Percentiles rank a stretch among this genome's conserved stretches.
Evolutionary conservation across 2,888 invertebrate genomes (phyloP).

Genomic region (Platycnemis pennipes): DNA sequence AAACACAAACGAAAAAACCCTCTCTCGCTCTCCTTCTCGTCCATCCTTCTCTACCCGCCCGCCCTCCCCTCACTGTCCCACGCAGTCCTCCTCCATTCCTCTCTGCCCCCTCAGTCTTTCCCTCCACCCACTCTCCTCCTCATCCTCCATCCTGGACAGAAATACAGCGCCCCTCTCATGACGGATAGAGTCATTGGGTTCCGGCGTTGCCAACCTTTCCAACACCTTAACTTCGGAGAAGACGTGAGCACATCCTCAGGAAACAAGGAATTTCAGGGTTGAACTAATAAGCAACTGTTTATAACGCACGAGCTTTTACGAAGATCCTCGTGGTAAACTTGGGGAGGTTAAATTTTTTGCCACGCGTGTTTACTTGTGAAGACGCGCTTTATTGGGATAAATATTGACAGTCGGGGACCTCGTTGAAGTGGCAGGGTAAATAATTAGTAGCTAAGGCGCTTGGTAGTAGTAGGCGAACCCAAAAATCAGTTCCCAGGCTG

Average conservation of each 20-base stretch:
- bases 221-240: slow-evolving; percentile 51
- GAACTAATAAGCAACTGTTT: slow-evolving; percentile 35
- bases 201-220: slow-evolving; percentile 67
- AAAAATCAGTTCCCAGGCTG: not conserved
- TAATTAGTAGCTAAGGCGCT: slow-evolving; percentile 18
- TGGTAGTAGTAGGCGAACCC: not conserved
- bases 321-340: not conserved
- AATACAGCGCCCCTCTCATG: slow-evolving; percentile 67
- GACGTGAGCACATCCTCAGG: slow-evolving; percentile 31
- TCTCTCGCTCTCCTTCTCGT: not conserved
- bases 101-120: not conserved
- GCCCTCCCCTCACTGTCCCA: not conserved
- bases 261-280: slow-evolving; percentile 20
- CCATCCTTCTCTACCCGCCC: not conserved
- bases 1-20: not conserved
- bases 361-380: not conserved
- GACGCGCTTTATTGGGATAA: slow-evolving; percentile 28
- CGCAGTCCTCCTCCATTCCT: not conserved
- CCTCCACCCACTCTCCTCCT: not conserved
- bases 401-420: slow-evolving; percentile 28
- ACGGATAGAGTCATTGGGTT: slow-evolving; percentile 67
- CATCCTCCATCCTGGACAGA: slow-evolving; percentile 52
- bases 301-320: not conserved
- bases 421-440: slow-evolving; percentile 32
- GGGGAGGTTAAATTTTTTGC: not conserved